Evolutionary conservation across 23 tunicate species (phyloP), one percentile per base, ranked within the genome.

Genomic region (Aplidium turbinatum): DNA sequence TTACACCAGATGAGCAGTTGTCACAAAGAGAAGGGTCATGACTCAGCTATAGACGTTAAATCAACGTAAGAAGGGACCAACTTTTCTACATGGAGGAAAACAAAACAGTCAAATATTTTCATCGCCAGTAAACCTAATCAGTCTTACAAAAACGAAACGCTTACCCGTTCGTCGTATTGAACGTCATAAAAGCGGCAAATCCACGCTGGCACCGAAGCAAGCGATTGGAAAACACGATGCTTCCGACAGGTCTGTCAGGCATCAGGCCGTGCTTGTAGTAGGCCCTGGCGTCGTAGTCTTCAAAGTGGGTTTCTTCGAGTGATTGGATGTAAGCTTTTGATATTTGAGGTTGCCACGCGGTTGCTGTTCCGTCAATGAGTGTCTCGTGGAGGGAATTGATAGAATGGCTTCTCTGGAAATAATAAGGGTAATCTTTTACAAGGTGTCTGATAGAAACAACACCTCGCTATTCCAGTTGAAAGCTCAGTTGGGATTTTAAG

Each of bases 391-490:
- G 63, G 5, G 87, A 73, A 19, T 82, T 68, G 28, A 73, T 33
- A 4, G 94, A 87, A 30, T 80, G 73, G 76, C 94, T 87, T 40
- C 86, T 87, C 94, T 87, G 86, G 7, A 40, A 63, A 61, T 24
- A 1, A 42, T 9, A 9, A 11, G 16, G 11, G 50, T 42, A 16
- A 42, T 42, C 16, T 42, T 42, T 42, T 16, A n/a, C n/a, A n/a
- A n/a, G n/a, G n/a, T n/a, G n/a, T n/a, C n/a, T n/a, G n/a, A n/a
- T n/a, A n/a, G n/a, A n/a, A n/a, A n/a, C n/a, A n/a, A n/a, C n/a
- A n/a, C n/a, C n/a, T n/a, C n/a, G n/a, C n/a, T n/a, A n/a, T n/a
- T n/a, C n/a, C n/a, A n/a, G n/a, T n/a, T n/a, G n/a, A n/a, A n/a
- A n/a, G n/a, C n/a, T n/a, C n/a, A n/a, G n/a, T n/a, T n/a, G n/a